Conservation (phyloP, 1,140 invertebrate genomes). For the Pentalonia nigronervosa region DNA sequence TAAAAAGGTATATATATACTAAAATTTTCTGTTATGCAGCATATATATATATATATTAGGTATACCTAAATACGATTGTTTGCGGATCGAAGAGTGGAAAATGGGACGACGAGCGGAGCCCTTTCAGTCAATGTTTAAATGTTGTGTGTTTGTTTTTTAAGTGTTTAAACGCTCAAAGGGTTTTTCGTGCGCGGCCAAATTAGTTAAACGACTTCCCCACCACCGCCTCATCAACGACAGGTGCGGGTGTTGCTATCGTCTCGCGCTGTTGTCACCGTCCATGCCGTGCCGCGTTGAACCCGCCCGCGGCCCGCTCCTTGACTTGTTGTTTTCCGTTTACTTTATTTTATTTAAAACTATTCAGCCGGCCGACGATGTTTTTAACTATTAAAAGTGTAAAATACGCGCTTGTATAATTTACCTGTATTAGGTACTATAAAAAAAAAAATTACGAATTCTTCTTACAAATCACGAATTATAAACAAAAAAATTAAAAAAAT, state of each 20-base stretch:
- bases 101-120: neutral
- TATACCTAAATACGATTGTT: neutral
- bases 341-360: neutral
- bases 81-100: neutral
- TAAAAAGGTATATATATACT: neutral
- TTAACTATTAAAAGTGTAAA: neutral
- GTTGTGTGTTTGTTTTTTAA: conserved; percentile 1
- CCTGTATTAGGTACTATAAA: neutral
- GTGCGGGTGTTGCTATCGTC: neutral
- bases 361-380: neutral
- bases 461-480: neutral
- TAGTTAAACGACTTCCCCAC: conserved; percentile 25
- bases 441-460: neutral
- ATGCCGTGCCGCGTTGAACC: neutral
- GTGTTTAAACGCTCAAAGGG: conserved; percentile 36
- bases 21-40: neutral
- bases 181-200: conserved; percentile 1
- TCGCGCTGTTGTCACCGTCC: conserved; percentile 23
- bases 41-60: neutral
- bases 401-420: neutral
- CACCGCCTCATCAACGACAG: neutral
- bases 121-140: neutral
- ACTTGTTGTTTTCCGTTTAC: neutral
- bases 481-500: neutral
- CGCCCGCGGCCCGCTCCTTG: neutral